Evolutionary conservation across 1,140 invertebrate genomes (phyloP), one percentile per base, ranked within the genome.

Genomic region (Thaumatotibia leucotreta): DNA sequence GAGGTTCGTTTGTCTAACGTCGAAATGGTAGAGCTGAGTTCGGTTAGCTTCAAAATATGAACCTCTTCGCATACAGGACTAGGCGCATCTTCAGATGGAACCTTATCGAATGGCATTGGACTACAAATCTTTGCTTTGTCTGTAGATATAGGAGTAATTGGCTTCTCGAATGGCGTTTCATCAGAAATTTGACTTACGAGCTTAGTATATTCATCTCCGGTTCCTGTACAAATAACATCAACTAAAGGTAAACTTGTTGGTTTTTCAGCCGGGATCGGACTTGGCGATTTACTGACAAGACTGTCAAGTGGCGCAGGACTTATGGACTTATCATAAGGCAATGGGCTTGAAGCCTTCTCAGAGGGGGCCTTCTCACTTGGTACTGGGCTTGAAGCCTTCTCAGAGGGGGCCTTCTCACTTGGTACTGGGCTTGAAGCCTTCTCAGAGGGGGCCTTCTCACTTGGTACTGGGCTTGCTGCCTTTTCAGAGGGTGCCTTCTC

Each of bases 61-160:
- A 10, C 17, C 20, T 3, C 20, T 3, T 62, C 58, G 10, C 2
- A 5, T 29, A 35, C 45, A 2, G 32, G 32, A 17, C 39, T 65
- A 8, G 33, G 54, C 17, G 22, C 45, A 22, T 64, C 64, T 14
- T 70, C 65, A 20, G 20, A 52, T 2, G 49, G 5, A 4, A n/a
- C 54, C 6, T 61, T n/a, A 10, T 61, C 11, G 4, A 10, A n/a
- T 2, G 54, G 23, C 23, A 22, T 8, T 5, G 67, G 62, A 29
- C 67, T 72, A 11, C 50, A 39, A 20, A 54, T 35, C 35, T 75
- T 75, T 6, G 65, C 65, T 1, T 39, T 39, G 3, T 39, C 10
- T 5, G 3, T 11, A 2, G 10, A 1, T 3, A 31, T 17, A 8
- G 31, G 61, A 20, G 1, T 20, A 4, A 17, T 14, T 24, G 49